Conservation (phyloP, 2,113 vertebrate genomes). For the Isichthys henryi region DNA sequence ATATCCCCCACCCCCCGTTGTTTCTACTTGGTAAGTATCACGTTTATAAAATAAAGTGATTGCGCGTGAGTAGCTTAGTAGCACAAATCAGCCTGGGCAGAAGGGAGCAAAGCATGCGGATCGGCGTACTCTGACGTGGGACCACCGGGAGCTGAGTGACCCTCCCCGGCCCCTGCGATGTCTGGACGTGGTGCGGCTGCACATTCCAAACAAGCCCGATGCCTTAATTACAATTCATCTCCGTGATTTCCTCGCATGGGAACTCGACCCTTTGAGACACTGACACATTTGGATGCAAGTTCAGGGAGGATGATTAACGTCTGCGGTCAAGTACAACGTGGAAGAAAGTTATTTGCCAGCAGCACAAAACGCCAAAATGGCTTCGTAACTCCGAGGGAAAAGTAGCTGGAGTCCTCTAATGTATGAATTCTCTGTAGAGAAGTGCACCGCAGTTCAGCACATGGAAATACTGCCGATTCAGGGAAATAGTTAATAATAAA, state of each 20-base stretch:
- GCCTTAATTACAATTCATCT: background rate
- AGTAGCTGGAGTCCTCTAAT: background rate
- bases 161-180: background rate
- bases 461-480: constrained; percentile 18
- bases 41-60: background rate
- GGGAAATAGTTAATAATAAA: constrained; percentile 28
- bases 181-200: background rate
- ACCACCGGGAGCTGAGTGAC: background rate
- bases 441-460: background rate
- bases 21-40: background rate
- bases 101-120: background rate
- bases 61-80: background rate
- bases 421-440: background rate
- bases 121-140: background rate
- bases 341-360: background rate
- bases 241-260: background rate
- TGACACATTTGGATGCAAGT: background rate
- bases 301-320: background rate
- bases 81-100: background rate
- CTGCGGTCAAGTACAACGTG: background rate
- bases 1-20: background rate
- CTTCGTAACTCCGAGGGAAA: background rate
- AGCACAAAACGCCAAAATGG: constrained; percentile 9
- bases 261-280: background rate
- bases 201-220: background rate